Evolutionary conservation across 2,113 vertebrate genomes (phyloP).

Genomic region (Tachysurus fulvidraco): DNA sequence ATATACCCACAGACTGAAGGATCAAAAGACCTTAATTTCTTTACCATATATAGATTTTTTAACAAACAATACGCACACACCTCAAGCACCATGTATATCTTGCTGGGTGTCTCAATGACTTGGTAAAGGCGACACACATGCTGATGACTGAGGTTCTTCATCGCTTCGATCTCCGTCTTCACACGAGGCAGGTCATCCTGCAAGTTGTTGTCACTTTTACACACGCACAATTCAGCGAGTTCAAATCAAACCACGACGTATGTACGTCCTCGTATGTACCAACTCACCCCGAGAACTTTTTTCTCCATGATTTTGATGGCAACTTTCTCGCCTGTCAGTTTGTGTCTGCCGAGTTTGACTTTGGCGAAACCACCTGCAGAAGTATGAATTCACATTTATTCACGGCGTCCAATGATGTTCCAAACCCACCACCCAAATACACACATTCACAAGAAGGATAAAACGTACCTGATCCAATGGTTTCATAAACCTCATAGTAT

Average conservation of each 20-base stretch:
- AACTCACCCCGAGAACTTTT: constrained; percentile 84
- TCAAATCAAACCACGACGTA: too few relatives aligned
- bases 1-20: too few relatives aligned
- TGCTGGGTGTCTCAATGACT: constrained; percentile 86
- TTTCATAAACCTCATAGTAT: constrained; percentile 76
- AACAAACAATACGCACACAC: constrained; percentile 62
- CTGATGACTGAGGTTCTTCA: constrained; percentile 93
- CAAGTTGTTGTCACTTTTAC: background rate
- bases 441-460: background rate
- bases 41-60: background rate
- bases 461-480: constrained; percentile 74
- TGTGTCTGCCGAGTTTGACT: constrained; percentile 88
- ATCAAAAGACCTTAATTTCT: background rate
- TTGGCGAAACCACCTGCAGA: constrained; percentile 91
- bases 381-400: background rate
- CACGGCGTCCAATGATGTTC: background rate
- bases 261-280: background rate
- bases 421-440: background rate
- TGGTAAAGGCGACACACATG: constrained; percentile 91
- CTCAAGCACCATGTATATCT: constrained; percentile 94
- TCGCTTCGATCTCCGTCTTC: constrained; percentile 90
- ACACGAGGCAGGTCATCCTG: constrained; percentile 90
- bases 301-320: constrained; percentile 97
- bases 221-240: background rate
- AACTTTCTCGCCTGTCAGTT: constrained; percentile 88